Base-by-base conservation (phyloP, 1,140 invertebrate species). In the Bombus huntii region DNA sequence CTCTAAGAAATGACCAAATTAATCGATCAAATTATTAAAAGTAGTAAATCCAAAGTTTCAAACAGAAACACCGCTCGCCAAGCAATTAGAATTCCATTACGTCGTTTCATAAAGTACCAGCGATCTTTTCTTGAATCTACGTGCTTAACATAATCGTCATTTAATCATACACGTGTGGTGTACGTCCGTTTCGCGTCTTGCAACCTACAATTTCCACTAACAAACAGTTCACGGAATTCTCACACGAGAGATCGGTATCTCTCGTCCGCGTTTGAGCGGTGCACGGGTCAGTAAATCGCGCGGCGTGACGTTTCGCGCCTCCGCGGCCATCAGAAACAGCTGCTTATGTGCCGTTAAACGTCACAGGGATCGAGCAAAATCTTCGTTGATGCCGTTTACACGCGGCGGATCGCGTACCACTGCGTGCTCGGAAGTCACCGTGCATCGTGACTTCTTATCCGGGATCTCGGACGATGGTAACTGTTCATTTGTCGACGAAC, bases 401-500 rank as follows among this genome's bases (percentile, higher is more conserved):
- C 42, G 22, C n/a, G 42, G 25, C 22, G 18, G 73, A 34, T 34
- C 57, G 39, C 57, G 42, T n/a, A 71, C 65, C 65, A 18, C 34
- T 34, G 68, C 68, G 28, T 39, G 71, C 71, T 77, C 77, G 53
- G 73, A 75, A 89, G 68, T 75, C 71, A 44, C 70, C 70, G 65
- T 70, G 62, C 74, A 68, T 75, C 42, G 47, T 62, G 65, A 79
- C 70, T 91, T 91, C 89, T 91, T 91, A 90, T 89, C 89, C 84
- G 62, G 79, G 76, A 91, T 91, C 90, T 89, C 80, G 70, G 72
- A 80, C 87, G 84, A 83, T 71, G 78, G 66, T 91, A 91, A 91
- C 90, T 87, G 89, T 91, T 91, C 81, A 89, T 89, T 89, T 86
- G 89, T 89, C 85, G 81, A 88, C 81, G 79, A 44, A 28, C 37